phyloP scores from a whole-genome alignment of 2,113 vertebrate genomes.

The Raja brachyura region DNA sequence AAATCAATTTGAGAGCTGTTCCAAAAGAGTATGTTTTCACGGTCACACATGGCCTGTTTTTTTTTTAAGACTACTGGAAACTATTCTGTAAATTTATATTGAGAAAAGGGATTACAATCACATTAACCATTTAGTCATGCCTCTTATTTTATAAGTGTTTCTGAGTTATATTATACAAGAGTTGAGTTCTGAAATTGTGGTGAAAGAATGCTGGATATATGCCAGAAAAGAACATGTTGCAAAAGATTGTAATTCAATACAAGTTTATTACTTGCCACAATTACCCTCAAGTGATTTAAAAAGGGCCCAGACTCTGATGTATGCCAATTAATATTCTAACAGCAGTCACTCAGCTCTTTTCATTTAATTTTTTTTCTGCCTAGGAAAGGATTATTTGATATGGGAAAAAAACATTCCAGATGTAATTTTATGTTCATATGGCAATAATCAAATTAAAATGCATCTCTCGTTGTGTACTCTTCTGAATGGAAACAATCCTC shows the following conservation, averaged over 20 bases:
- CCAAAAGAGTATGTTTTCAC: not conserved
- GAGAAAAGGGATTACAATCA: too few species aligned
- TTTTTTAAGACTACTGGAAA: not conserved
- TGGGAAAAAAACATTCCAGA: not conserved
- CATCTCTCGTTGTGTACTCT: not conserved
- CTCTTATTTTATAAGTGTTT: not conserved
- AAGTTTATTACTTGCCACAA: not conserved
- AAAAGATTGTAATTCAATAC: not conserved
- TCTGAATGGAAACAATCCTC: not conserved
- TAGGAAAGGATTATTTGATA: not conserved
- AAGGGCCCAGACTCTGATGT: not conserved
- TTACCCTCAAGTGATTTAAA: not conserved
- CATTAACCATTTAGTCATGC: not conserved
- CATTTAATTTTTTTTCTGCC: not conserved
- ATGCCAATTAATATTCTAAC: constrained; percentile 14
- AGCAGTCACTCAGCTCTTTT: not conserved
- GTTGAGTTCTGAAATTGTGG: not conserved
- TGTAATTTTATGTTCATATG: not conserved
- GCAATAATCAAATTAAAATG: not conserved
- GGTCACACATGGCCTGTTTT: not conserved
- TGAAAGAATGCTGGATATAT: not conserved
- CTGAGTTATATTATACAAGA: not conserved
- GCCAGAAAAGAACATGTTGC: not conserved
- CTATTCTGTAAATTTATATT: not conserved
- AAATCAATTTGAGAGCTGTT: too few species aligned